These are phyloP conservation scores for Saxidomus purpurata DNA, from an alignment of 1,140 invertebrate species.

Conservation along the genomic window DNA sequence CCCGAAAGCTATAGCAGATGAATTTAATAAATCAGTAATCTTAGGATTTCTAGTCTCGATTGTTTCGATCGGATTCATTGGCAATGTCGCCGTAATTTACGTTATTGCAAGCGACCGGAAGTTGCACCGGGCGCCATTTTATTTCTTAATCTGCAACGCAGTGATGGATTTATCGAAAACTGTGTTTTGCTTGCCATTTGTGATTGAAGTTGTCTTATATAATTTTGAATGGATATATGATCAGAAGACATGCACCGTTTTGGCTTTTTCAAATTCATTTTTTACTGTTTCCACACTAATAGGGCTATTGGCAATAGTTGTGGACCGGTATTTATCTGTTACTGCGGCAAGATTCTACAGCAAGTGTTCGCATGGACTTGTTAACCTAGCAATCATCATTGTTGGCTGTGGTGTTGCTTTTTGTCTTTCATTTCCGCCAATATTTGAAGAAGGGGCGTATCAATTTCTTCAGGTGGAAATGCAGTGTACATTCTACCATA, in stretches of 20 bases:
- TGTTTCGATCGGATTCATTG: constrained; percentile 73
- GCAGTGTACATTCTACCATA: constrained; percentile 82
- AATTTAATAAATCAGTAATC: constrained; percentile 41
- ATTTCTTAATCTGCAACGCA: constrained; percentile 81
- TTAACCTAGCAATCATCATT: constrained; percentile 75
- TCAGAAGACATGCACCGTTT: constrained; percentile 76
- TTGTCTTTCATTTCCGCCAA: constrained; percentile 80
- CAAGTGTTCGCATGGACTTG: constrained; percentile 75
- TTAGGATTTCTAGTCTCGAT: constrained; percentile 71
- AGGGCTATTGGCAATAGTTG: constrained; percentile 78
- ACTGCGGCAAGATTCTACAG: constrained; percentile 78
- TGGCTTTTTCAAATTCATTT: constrained; percentile 83
- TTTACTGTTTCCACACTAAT: constrained; percentile 81
- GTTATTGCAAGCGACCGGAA: constrained; percentile 77
- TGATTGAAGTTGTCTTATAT: constrained; percentile 78
- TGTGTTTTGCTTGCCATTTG: constrained; percentile 82
- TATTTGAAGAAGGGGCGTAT: constrained; percentile 81
- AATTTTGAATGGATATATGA: constrained; percentile 80
- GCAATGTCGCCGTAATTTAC: constrained; percentile 78
- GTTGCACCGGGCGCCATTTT: constrained; percentile 82
- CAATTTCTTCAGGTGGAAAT: constrained; percentile 78
- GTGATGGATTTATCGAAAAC: constrained; percentile 81
- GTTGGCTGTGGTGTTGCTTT: constrained; percentile 79
- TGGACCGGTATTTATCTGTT: constrained; percentile 81
- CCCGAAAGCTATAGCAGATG: background rate